Percentiles rank a stretch among this genome's conserved stretches.
Conservation (phyloP, 2,113 vertebrate genomes). For the Plestiodon gilberti region DNA sequence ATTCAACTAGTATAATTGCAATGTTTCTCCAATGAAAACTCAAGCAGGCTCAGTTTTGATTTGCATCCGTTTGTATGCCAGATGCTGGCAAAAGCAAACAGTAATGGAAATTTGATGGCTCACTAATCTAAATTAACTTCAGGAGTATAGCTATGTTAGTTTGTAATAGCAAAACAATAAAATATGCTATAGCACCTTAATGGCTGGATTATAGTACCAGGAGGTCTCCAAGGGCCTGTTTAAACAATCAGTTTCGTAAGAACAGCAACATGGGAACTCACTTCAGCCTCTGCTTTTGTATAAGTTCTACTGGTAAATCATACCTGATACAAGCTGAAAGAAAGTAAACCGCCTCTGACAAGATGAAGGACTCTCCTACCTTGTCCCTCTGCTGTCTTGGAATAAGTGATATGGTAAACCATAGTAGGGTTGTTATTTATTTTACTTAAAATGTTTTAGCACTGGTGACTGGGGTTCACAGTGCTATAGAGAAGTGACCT, state of each 20-base stretch:
- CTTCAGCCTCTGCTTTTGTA: neutral
- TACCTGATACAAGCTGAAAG: neutral
- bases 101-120: neutral
- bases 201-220: neutral
- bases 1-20: neutral
- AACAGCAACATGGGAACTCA: neutral
- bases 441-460: too few relatives aligned
- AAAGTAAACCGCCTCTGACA: neutral
- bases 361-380: neutral
- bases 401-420: neutral
- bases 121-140: neutral
- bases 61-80: neutral
- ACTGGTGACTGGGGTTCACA: neutral
- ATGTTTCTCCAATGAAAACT: neutral
- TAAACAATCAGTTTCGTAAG: neutral
- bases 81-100: conserved; percentile 23
- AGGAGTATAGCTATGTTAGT: neutral
- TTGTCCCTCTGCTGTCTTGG: neutral
- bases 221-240: neutral
- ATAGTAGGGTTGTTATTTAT: neutral
- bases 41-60: neutral
- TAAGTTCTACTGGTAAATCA: neutral
- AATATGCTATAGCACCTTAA: neutral
- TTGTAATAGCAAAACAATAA: neutral
- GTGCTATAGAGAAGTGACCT: neutral